Percentiles rank a stretch among this genome's conserved stretches.
phyloP scores from a whole-genome alignment of 2,113 vertebrate species.

The Coracopsis vasa region DNA sequence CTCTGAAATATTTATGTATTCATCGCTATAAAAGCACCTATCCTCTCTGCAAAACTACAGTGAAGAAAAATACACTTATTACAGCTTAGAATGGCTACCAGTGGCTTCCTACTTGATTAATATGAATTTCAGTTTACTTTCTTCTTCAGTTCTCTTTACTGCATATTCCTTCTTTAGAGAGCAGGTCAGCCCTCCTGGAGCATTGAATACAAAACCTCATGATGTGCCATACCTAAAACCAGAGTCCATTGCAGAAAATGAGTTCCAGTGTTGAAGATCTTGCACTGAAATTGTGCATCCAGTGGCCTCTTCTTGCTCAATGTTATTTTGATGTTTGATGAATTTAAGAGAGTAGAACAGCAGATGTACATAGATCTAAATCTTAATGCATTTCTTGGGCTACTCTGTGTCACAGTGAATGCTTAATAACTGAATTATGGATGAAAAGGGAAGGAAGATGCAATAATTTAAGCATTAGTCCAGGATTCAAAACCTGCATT shows the following conservation, averaged over 20 bases:
- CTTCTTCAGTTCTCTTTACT: background rate
- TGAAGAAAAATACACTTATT: background rate
- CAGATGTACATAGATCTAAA: background rate
- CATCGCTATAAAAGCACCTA: background rate
- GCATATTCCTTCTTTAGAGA: background rate
- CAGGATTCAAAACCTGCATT: background rate
- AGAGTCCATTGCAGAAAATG: background rate
- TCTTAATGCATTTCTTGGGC: background rate
- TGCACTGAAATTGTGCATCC: background rate
- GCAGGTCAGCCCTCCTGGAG: background rate
- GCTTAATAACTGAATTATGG: background rate
- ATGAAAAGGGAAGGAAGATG: background rate
- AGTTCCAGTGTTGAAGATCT: background rate
- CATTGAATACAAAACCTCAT: background rate
- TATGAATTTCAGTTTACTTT: background rate
- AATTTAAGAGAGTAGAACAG: background rate
- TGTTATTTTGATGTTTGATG: background rate
- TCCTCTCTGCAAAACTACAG: background rate
- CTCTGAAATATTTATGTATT: slow-evolving; percentile 31
- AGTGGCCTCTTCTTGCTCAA: background rate
- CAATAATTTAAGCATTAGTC: background rate
- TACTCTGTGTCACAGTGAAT: background rate
- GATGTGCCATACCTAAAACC: background rate
- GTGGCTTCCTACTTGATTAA: background rate
- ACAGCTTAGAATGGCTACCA: background rate